These are phyloP conservation scores for Hippoglossus stenolepis DNA, from an alignment of 2,113 vertebrate species.

Conservation along the genomic window DNA sequence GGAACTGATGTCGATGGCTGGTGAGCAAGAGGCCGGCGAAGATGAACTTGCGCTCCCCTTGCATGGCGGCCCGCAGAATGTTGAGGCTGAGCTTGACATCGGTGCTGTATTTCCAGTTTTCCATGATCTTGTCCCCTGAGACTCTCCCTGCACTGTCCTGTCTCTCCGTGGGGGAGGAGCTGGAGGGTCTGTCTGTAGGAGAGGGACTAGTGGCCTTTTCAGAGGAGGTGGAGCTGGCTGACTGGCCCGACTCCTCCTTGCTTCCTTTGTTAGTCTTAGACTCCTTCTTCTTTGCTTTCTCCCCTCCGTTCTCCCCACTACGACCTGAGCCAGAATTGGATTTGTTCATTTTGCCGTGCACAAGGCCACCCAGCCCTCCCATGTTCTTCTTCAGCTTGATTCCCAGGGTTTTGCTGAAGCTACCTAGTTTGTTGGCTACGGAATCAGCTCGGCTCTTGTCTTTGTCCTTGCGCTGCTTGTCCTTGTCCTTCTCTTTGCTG, in stretches of 20 bases:
- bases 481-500: slow-evolving; percentile 93
- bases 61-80: slow-evolving; percentile 98
- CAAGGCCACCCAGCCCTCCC: slow-evolving; percentile 95
- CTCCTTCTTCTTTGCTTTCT: slow-evolving; percentile 80
- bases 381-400: slow-evolving; percentile 99
- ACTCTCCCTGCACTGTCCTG: slow-evolving; percentile 77
- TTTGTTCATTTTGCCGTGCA: slow-evolving; percentile 95
- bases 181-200: slow-evolving; percentile 89
- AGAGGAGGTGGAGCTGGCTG: slow-evolving; percentile 92
- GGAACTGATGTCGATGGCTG: slow-evolving; percentile 98
- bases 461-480: slow-evolving; percentile 96
- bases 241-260: slow-evolving; percentile 93
- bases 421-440: slow-evolving; percentile 98
- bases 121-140: slow-evolving; percentile 85
- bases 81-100: slow-evolving; percentile 99
- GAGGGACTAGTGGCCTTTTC: slow-evolving; percentile 95
- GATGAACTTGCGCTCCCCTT: slow-evolving; percentile 98
- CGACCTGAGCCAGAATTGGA: slow-evolving; percentile 85
- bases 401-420: slow-evolving; percentile 97
- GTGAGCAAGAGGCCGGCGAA: slow-evolving; percentile 96
- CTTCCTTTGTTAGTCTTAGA: slow-evolving; percentile 85
- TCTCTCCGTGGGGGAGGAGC: slow-evolving; percentile 79
- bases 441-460: slow-evolving; percentile 95
- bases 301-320: slow-evolving; percentile 66
- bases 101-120: slow-evolving; percentile 97